Percentiles rank a stretch among this genome's conserved stretches.
phyloP scores from a whole-genome alignment of 2,888 invertebrate genomes.

The Tinea pellionella region DNA sequence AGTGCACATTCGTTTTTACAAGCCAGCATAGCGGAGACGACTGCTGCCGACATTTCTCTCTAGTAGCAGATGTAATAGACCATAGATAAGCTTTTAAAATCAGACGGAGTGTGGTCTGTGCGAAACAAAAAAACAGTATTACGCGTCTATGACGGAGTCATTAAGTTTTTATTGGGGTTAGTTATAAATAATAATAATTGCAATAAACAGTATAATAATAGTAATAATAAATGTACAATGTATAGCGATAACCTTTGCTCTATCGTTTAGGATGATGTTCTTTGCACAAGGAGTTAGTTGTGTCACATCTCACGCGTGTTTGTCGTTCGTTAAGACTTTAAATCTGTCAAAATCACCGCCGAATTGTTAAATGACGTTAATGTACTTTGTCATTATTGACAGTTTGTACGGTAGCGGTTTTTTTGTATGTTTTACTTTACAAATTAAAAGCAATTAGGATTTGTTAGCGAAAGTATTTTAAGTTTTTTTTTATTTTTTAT shows the following conservation, averaged over 20 bases:
- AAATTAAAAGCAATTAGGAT: constrained; percentile 8
- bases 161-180: too few relatives aligned
- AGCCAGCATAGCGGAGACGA: too few relatives aligned
- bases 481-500: too few relatives aligned
- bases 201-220: constrained; percentile 15
- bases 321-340: constrained; percentile 57
- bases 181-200: too few relatives aligned
- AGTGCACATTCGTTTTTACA: too few relatives aligned
- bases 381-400: constrained; percentile 10
- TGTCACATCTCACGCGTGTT: constrained; percentile 58
- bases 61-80: too few relatives aligned
- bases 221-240: not conserved
- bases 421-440: constrained; percentile 5
- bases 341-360: constrained; percentile 43
- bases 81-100: too few relatives aligned
- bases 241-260: constrained; percentile 37
- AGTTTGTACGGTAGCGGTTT: not conserved
- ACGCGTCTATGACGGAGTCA: too few relatives aligned
- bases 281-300: constrained; percentile 63
- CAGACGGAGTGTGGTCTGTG: too few relatives aligned
- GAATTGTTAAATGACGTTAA: constrained; percentile 27
- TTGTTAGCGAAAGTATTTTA: not conserved
- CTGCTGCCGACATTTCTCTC: too few relatives aligned
- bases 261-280: constrained; percentile 65
- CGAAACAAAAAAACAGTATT: too few relatives aligned